Conservation (phyloP, 2,888 invertebrate genomes). For the Taenaris catops region DNA sequence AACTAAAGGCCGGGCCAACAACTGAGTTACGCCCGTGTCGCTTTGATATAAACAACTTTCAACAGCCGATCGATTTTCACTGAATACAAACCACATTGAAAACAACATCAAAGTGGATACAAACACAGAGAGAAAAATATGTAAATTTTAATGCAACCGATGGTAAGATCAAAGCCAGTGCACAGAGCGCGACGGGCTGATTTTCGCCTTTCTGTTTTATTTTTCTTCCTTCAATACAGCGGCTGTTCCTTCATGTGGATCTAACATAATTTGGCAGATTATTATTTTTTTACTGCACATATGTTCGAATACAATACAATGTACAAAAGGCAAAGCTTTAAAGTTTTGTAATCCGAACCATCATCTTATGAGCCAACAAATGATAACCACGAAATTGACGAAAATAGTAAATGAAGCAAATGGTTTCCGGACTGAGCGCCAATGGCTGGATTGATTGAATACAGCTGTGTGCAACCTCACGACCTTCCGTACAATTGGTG, state of each 20-base stretch:
- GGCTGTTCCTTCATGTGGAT: slow-evolving; percentile 27
- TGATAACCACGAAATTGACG: no score
- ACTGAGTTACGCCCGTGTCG: slow-evolving; percentile 26
- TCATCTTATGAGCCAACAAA: no score
- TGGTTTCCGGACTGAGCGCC: no score
- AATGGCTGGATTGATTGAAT: no score
- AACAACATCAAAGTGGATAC: slow-evolving; percentile 65
- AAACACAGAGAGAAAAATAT: slow-evolving; percentile 65
- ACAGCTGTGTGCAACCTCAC: no score
- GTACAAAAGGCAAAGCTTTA: no score
- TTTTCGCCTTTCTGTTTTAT: slow-evolving; percentile 37
- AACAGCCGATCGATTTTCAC: slow-evolving; percentile 27
- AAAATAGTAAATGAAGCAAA: no score
- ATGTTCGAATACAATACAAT: no score
- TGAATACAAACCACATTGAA: slow-evolving; percentile 44
- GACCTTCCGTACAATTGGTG: no score
- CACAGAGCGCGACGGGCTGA: slow-evolving; percentile 25
- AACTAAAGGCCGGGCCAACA: slow-evolving; percentile 24
- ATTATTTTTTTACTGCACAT: no score
- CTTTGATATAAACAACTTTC: slow-evolving; percentile 29
- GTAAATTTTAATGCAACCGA: slow-evolving; percentile 68
- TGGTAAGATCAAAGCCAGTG: slow-evolving; percentile 61
- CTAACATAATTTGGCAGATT: no score
- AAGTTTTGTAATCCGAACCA: no score
- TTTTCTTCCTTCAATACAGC: slow-evolving; percentile 27